Evolutionary conservation across 2,113 vertebrate genomes (phyloP).

Genomic region (Trichomycterus rosablanca): DNA sequence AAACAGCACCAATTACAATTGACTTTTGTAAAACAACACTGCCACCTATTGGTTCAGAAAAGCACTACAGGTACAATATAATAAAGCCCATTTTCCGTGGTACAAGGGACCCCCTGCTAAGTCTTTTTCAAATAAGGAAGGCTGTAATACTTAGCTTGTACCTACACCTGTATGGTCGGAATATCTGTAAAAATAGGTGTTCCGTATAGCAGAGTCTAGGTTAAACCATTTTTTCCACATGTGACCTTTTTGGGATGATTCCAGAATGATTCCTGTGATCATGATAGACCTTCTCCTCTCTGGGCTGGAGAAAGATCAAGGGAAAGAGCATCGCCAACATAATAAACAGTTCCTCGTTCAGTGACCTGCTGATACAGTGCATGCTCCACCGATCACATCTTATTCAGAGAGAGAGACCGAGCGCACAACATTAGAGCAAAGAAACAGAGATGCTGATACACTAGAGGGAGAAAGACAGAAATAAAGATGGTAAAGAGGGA

Average conservation of each 20-base stretch:
- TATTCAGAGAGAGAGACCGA: not conserved
- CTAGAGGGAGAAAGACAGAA: not conserved
- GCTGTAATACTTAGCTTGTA: too few relatives aligned
- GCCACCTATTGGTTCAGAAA: conserved; percentile 40
- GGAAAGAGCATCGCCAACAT: conserved; percentile 9
- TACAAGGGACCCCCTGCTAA: too few relatives aligned
- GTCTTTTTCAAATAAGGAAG: too few relatives aligned
- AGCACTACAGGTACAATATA: too few relatives aligned
- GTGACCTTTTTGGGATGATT: not conserved
- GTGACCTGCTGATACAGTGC: conserved; percentile 14
- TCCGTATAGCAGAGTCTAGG: too few relatives aligned
- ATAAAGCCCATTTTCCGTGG: too few relatives aligned
- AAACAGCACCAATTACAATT: too few relatives aligned
- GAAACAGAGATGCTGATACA: conserved; percentile 3
- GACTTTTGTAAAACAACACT: conserved; percentile 34
- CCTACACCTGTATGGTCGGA: too few relatives aligned
- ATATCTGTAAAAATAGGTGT: too few relatives aligned
- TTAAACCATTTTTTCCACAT: too few relatives aligned
- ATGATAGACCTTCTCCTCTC: not conserved
- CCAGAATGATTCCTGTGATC: conserved; percentile 8
- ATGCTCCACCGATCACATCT: conserved; percentile 24
- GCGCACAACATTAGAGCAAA: too few relatives aligned
- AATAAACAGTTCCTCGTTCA: conserved; percentile 16
- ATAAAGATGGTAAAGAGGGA: too few relatives aligned
- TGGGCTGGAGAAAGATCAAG: not conserved